Evolutionary conservation across 2,797 vertebrate species (phyloP).

Genomic region (Orestias chungarensis): DNA sequence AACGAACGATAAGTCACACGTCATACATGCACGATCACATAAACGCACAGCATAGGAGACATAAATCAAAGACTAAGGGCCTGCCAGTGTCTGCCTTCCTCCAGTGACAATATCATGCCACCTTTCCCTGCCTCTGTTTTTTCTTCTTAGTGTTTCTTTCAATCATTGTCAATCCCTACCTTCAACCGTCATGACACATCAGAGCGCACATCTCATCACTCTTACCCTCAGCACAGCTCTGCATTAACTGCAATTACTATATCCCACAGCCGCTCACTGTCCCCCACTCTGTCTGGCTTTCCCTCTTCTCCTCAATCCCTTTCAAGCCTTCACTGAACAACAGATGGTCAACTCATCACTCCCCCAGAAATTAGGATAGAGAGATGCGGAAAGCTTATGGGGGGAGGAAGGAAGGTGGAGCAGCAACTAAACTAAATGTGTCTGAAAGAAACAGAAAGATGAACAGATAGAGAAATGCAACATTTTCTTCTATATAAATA

Average conservation of each 20-base stretch:
- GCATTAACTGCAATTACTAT: slow-evolving; percentile 66
- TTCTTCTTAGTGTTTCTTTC: slow-evolving; percentile 47
- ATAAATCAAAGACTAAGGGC: slow-evolving; percentile 74
- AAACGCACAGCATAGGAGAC: slow-evolving; percentile 47
- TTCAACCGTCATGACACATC: slow-evolving; percentile 53
- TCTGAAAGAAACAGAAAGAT: not conserved
- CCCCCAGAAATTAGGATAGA: slow-evolving; percentile 64
- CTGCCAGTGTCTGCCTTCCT: slow-evolving; percentile 52
- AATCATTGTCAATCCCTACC: slow-evolving; percentile 54
- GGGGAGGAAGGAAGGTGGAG: slow-evolving; percentile 61
- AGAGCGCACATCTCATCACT: slow-evolving; percentile 30
- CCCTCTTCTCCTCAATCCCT: slow-evolving; percentile 57
- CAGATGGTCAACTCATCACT: slow-evolving; percentile 77
- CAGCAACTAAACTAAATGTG: slow-evolving; percentile 35
- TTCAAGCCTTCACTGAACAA: slow-evolving; percentile 68
- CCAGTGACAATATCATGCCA: slow-evolving; percentile 63
- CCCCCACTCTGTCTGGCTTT: slow-evolving; percentile 30
- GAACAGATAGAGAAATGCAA: not conserved
- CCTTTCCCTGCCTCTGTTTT: slow-evolving; percentile 52
- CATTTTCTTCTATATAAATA: slow-evolving; percentile 18
- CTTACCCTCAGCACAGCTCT: slow-evolving; percentile 45
- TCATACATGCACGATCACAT: slow-evolving; percentile 22
- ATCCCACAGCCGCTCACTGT: slow-evolving; percentile 36
- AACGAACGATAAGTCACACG: slow-evolving; percentile 79
- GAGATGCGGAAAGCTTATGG: slow-evolving; percentile 48